phyloP scores from a whole-genome alignment of 2,888 invertebrate species.

The Phyto melanocephala region DNA sequence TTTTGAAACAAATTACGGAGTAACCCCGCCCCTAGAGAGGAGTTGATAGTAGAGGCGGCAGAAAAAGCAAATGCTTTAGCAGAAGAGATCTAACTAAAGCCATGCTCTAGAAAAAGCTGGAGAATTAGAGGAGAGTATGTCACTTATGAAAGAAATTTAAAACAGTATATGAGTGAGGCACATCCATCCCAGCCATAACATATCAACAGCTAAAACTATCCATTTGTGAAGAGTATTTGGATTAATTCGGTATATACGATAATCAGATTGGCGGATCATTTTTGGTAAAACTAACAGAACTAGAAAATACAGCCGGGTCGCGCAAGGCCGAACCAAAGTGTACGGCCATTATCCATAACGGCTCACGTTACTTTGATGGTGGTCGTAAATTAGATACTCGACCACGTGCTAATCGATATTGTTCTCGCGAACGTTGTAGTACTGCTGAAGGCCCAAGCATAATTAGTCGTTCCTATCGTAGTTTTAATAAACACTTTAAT shows the following conservation, averaged over 20 bases:
- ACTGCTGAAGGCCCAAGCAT: conserved; percentile 57
- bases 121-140: conserved; percentile 97
- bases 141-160: conserved; percentile 97
- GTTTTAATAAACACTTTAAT: no score
- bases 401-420: conserved; percentile 85
- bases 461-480: conserved; percentile 44
- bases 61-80: conserved; percentile 96
- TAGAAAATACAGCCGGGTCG: conserved; percentile 86
- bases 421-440: conserved; percentile 81
- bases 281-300: conserved; percentile 91
- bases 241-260: conserved; percentile 98
- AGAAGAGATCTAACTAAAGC: conserved; percentile 98
- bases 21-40: no score
- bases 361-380: conserved; percentile 85
- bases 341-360: conserved; percentile 82
- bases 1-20: no score
- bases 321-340: conserved; percentile 85
- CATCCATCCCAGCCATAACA: conserved; percentile 98
- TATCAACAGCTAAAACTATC: conserved; percentile 98
- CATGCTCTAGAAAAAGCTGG: conserved; percentile 96
- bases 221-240: conserved; percentile 98
- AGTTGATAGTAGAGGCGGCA: conserved; percentile 96
- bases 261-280: conserved; percentile 98
- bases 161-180: conserved; percentile 97
- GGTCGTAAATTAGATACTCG: conserved; percentile 86